Base-by-base conservation (phyloP, 53 echinoderm and acorn worm genomes). In the Hippasteria phrygiana region DNA sequence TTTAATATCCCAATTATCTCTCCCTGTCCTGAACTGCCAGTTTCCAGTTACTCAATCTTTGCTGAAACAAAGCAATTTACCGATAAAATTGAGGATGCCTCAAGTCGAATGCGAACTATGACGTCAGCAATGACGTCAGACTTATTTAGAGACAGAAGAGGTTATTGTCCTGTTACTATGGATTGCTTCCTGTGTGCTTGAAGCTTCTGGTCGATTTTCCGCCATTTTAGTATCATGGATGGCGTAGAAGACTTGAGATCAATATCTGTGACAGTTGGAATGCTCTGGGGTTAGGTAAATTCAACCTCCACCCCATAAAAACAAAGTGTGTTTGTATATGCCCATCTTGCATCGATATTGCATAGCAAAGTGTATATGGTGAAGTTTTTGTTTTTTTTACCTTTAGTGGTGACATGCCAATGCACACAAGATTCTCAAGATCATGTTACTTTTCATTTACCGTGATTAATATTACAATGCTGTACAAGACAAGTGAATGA, bases 81-180 rank as follows among this genome's bases (percentile, higher is more conserved):
- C n/a, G n/a, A n/a, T n/a, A n/a, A 47, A 47, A 36, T 55, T 7
- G 10, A 55, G 24, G 27, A 51, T 24, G 38, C 39, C 5, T 35
- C 38, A 40, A 38, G 40, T 41, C 59, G 37, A 28, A 20, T 11
- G 56, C 36, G n/a, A 56, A 78, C 1, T 56, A 56, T 78, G 78
- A 78, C 78, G 78, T 78, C 78, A 41, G 56, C 59, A 38, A 7
- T 78, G 78, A 59, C 78, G 16, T 77, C 54, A 75, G 75, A 29
- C 13, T 26, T 31, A 4, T 2, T 54, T 20, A 28, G 18, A 34
- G 31, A 50, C 51, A 47, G 51, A 9, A 54, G 54, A 38, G 59
- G 26, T 24, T 37, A 55, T 37, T 78, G 56, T 55, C 78, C 56
- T 18, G 46, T 78, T 39, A 32, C 4, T 14, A 29, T 37, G 18